Base-by-base conservation (phyloP, 2,888 invertebrate genomes). In the Epistrophella euchroma region DNA sequence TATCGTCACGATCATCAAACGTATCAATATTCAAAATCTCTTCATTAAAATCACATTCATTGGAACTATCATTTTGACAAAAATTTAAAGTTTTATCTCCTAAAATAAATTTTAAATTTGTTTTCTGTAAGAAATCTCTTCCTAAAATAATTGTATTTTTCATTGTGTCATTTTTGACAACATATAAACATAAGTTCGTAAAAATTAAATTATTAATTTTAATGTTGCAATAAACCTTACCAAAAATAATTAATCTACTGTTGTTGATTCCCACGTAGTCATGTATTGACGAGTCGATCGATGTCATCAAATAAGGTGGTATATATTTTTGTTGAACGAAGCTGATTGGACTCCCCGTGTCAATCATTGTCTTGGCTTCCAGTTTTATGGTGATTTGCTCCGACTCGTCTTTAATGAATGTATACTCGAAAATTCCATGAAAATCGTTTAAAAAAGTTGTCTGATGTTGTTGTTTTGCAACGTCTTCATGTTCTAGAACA, bases 151-250 rank as follows among this genome's bases (percentile, higher is more conserved):
- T 25, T 25, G 25, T 25, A 25, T 25, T 25, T 25, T 25, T 25
- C 25, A 25, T 25, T 32, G 7, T 32, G 9, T 9, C 25, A 25
- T 25, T 25, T 25, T 25, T 25, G 25, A 25, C 25, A 25, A 25
- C 25, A 25, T 25, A 25, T 25, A 25, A 25, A 25, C 25, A 37
- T 37, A 37, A 37, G 11, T 37, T 37, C 37, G 3, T 37, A 37
- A 37, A 37, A 37, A 2, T 1, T 37, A 37, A 37, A 28, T 15
- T 56, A 32, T 56, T 10, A 28, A 15, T 28, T 15, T 56, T 58
- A 35, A 35, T 45, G 6, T 45, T 45, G 17, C 56, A 58, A 17
- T 7, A 17, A 15, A 58, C 35, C 56, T 58, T 58, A 58, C 56
- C 35, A 58, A 10, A 58, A 17, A 17, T 35, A 58, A 58, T 35